Evolutionary conservation across 2,888 invertebrate genomes (phyloP), one percentile per base, ranked within the genome.

Genomic region (Minunthozetes semirufus): DNA sequence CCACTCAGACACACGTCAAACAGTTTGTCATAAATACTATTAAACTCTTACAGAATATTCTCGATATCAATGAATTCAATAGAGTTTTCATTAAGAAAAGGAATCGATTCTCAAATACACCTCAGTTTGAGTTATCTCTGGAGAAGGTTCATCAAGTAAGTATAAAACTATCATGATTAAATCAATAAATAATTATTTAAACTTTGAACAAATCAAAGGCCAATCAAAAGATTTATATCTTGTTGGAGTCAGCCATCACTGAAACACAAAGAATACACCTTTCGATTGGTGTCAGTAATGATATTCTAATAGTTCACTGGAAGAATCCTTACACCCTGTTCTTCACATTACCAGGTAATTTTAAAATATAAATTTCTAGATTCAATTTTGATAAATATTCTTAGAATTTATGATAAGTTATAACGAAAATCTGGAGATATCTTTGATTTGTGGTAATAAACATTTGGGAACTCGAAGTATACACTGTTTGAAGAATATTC

Each of bases 401-500:
- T 59, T 59, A 15, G 59, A 59, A 19, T 59, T 59, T 59, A 59
- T 59, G 59, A 15, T 59, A 3, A 2, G 27, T 2, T 59, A 22
- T n/a, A 59, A 59, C 15, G 59, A 59, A 27, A 2, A 11, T 8
- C 27, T 59, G 59, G 59, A 59, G 13, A 59, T 59, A 22, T 25
- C 25, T 1, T 15, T 59, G 13, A 59, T 59, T 27, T 59, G 59
- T 11, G 59, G 59, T 27, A 3, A 59, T 0, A 25, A 13, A 27
- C 59, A 59, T 59, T 59, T 59, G 27, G 59, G 59, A n/a, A 59
- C 59, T 59, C 59, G 13, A 3, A 59, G 27, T 6, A n/a, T 59
- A 59, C 8, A 27, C 27, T 59, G 59, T 15, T 6, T 59, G 0
- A 59, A 59, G 11, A 48, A 48, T 48, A 17, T 17, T 15, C 5